Percentiles rank a stretch among this genome's conserved stretches.
Conservation (phyloP, 37 sponge, comb jelly and placozoan species). For the Ianthella basta region DNA sequence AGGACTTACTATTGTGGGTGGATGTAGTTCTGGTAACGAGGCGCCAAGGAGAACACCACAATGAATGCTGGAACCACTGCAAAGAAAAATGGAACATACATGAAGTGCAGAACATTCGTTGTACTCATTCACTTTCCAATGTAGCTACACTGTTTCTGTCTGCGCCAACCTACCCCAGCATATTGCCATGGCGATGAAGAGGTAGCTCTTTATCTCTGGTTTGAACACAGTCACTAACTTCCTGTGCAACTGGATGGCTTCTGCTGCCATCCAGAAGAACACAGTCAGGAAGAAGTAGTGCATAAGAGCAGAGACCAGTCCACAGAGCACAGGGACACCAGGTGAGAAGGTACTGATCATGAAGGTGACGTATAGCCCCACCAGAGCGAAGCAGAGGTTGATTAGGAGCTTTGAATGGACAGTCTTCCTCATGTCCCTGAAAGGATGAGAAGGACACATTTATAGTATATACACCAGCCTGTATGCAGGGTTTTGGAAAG, state of each 20-base stretch:
- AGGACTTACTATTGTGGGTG: no score
- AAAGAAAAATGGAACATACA: not conserved
- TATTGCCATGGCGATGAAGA: not conserved
- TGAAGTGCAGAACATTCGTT: not conserved
- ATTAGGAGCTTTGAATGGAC: slow-evolving; percentile 52
- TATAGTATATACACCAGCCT: not conserved
- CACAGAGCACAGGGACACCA: not conserved
- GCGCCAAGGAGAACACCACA: no score
- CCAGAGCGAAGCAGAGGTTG: slow-evolving; percentile 58
- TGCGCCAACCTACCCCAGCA: slow-evolving; percentile 18
- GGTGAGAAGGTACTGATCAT: slow-evolving; percentile 16
- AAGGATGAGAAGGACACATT: not conserved
- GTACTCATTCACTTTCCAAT: no score
- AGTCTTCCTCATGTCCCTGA: slow-evolving; percentile 43
- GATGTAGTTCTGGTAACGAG: no score
- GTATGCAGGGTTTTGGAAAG: no score
- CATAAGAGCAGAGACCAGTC: not conserved
- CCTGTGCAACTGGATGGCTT: slow-evolving; percentile 2
- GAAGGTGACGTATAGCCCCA: slow-evolving; percentile 55
- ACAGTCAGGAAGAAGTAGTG: slow-evolving; percentile 26
- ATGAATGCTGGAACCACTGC: slow-evolving; percentile 17
- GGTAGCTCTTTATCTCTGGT: slow-evolving; percentile 5
- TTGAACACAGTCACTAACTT: slow-evolving; percentile 18
- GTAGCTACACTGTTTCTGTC: no score
- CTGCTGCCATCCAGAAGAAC: slow-evolving; percentile 9